These are phyloP conservation scores for Spinus olivaceus DNA, from an alignment of 2,797 vertebrate species.

Conservation along the genomic window DNA sequence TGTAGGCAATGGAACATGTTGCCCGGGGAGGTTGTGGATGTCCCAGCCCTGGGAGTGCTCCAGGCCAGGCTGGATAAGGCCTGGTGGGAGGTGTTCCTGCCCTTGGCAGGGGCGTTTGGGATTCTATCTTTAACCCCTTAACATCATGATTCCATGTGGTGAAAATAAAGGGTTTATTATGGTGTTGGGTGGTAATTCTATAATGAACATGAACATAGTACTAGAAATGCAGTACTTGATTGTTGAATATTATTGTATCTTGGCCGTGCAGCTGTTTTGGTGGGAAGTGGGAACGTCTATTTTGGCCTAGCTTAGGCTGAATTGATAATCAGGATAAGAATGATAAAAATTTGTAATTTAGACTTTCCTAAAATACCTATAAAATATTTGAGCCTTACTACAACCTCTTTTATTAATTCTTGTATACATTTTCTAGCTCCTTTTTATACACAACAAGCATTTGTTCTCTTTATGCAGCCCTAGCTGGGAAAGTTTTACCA, in stretches of 20 bases:
- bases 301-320: not conserved
- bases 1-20: too few relatives aligned
- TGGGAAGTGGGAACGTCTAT: not conserved
- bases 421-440: not conserved
- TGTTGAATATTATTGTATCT: rapidly evolving
- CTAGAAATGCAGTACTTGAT: not conserved
- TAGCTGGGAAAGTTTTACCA: not conserved
- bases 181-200: not conserved
- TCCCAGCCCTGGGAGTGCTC: not conserved
- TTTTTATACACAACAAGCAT: not conserved
- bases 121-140: not conserved
- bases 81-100: not conserved
- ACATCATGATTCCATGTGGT: rapidly evolving
- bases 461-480: not conserved
- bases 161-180: not conserved
- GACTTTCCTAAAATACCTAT: not conserved
- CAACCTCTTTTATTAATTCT: not conserved
- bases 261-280: not conserved
- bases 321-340: not conserved
- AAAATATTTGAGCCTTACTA: not conserved
- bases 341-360: not conserved
- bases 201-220: too few relatives aligned
- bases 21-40: not conserved
- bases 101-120: not conserved
- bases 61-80: not conserved